These are phyloP conservation scores for Tetraneura akinire DNA, from an alignment of 1,140 invertebrate genomes.

Conservation along the genomic window DNA sequence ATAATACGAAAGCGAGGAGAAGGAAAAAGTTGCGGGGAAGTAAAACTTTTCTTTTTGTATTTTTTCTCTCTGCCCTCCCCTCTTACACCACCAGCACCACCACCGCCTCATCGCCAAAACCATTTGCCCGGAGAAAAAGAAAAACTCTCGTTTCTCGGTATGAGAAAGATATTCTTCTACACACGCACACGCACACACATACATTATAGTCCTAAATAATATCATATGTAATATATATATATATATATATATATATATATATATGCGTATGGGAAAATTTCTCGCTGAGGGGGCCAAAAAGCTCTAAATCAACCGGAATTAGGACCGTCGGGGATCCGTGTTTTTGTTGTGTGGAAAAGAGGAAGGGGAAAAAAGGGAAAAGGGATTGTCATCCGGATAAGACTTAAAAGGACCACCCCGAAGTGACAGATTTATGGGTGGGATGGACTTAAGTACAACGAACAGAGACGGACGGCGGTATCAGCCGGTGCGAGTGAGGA, in stretches of 20 bases:
- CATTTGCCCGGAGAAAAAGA: conserved; percentile 18
- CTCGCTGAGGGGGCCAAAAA: conserved; percentile 27
- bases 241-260: not conserved
- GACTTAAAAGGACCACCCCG: conserved; percentile 39
- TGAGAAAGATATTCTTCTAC: not conserved
- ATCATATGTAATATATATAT: not conserved
- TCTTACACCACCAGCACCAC: not conserved
- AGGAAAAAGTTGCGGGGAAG: conserved; percentile 17
- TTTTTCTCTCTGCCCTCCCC: not conserved
- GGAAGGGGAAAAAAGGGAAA: conserved; percentile 39
- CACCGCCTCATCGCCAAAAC: not conserved
- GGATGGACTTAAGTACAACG: conserved; percentile 16
- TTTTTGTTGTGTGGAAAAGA: conserved; percentile 45
- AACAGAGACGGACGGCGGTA: not conserved
- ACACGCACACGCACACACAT: not conserved
- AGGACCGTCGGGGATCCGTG: conserved; percentile 39
- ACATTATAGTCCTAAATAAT: not conserved
- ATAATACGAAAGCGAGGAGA: not conserved
- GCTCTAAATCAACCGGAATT: conserved; percentile 51
- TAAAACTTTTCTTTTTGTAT: conserved; percentile 37
- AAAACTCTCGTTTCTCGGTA: not conserved
- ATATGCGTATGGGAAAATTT: conserved; percentile 34
- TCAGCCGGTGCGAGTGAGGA: too few species aligned
- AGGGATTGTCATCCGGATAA: conserved; percentile 51
- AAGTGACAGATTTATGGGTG: conserved; percentile 48